phyloP scores from a whole-genome alignment of 2,113 vertebrate genomes.

The Poecilia latipinna region DNA sequence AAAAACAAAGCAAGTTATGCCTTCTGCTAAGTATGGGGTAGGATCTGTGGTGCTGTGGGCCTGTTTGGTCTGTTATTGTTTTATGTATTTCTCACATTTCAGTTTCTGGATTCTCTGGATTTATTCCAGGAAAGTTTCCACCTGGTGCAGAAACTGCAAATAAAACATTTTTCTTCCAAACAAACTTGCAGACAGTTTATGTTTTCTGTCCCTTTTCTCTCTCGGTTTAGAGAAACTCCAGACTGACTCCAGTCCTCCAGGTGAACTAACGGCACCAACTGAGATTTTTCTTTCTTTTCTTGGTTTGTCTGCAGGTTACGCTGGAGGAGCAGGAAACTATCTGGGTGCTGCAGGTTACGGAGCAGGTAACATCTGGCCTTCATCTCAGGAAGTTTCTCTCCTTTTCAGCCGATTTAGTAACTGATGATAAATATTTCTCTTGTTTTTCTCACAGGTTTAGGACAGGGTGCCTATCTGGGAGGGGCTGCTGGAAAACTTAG shows the following conservation, averaged over 20 bases:
- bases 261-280: neutral
- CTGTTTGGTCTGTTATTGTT: neutral
- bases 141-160: neutral
- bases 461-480: slow-evolving; percentile 62
- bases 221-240: neutral
- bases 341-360: slow-evolving; percentile 66
- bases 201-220: neutral
- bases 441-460: slow-evolving; percentile 47
- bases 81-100: neutral
- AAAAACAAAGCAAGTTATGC: neutral
- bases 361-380: slow-evolving; percentile 56
- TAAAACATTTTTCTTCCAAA: neutral
- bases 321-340: slow-evolving; percentile 66
- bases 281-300: neutral
- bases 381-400: no score
- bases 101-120: slow-evolving; percentile 16
- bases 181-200: neutral
- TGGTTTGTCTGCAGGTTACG: slow-evolving; percentile 65
- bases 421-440: slow-evolving; percentile 9
- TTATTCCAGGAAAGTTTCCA: slow-evolving; percentile 9
- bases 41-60: no score
- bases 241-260: neutral
- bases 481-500: slow-evolving; percentile 64
- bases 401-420: slow-evolving; percentile 2
- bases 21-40: no score